Base-by-base conservation (phyloP, 2,113 vertebrate genomes). In the Leptobrachium ailaonicum region DNA sequence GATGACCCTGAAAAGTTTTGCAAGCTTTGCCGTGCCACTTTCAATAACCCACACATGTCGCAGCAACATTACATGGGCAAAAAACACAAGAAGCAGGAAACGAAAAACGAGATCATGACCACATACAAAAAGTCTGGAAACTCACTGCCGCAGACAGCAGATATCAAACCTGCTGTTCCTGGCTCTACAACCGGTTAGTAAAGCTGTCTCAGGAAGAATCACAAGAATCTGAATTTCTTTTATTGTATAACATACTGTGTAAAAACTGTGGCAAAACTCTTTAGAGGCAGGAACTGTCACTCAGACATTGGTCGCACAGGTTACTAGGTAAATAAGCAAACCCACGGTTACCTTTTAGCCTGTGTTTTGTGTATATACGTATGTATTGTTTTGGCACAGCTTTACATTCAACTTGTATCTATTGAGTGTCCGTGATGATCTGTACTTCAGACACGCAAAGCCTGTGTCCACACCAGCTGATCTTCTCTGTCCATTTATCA, bases 1-100 rank as follows among this genome's bases (percentile, higher is more conserved):
- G 83, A 87, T 75, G 92, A 98, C 88, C 95, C 96, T 0, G 90
- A 97, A 87, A 95, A 95, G 80, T 98, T 97, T 89, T 99, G 98
- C 90, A 92, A 90, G 86, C 95, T 96, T 86, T 99, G 98, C 88
- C 95, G 96, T 41, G 96, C 96, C 14, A 94, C 95, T n/a, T 98
- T 99, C 89, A 98, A 98, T 87, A 97, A 99, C 82, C 96, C 96
- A 0, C 90, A 93, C 63, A 98, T 99, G 96, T 96, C 98, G 84
- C 94, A 96, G 76, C 98, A 99, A 82, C 98, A 99, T 88, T 99
- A 99, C 0, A 90, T 88, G 54, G 98, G 98, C 90, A 99, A 97
- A 91, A 99, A 96, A 87, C 98, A 99, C 84, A 93, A 93, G 86
- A 98, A 98, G 83, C 96, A 96, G 78, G 93, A 97, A 88, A 97